phyloP scores from a whole-genome alignment of 2,888 invertebrate species.

The Sphaerolaimus hirsutus region DNA sequence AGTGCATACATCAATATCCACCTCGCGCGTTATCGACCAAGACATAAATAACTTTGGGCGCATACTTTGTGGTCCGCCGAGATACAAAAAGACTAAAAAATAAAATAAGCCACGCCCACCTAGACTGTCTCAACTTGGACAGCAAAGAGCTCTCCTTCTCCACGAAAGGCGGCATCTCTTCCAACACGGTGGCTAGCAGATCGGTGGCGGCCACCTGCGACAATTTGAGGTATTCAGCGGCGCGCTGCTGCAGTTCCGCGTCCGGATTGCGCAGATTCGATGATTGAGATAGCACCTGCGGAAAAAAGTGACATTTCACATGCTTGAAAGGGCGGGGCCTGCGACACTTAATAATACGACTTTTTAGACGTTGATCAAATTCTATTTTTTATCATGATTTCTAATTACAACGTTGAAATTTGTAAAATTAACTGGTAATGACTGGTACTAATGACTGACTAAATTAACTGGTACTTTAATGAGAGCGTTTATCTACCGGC shows the following conservation, averaged over 20 bases:
- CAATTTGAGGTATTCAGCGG: constrained; percentile 84
- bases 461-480: neutral
- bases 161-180: constrained; percentile 99
- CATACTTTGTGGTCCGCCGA: no score
- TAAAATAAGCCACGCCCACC: no score
- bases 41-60: no score
- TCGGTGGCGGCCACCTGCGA: constrained; percentile 86
- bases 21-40: no score
- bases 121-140: constrained; percentile 90
- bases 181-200: constrained; percentile 45
- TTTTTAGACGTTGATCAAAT: no score
- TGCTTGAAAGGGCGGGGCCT: no score
- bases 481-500: neutral
- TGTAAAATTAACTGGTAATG: neutral
- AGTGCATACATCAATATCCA: no score
- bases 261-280: constrained; percentile 89
- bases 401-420: neutral
- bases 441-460: neutral
- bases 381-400: no score
- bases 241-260: constrained; percentile 88
- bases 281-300: constrained; percentile 37
- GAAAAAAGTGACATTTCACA: neutral
- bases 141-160: constrained; percentile 83
- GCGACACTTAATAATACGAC: no score
- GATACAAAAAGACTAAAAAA: no score